phyloP scores from a whole-genome alignment of 2,113 vertebrate species.

The Actenoides hombroni region DNA sequence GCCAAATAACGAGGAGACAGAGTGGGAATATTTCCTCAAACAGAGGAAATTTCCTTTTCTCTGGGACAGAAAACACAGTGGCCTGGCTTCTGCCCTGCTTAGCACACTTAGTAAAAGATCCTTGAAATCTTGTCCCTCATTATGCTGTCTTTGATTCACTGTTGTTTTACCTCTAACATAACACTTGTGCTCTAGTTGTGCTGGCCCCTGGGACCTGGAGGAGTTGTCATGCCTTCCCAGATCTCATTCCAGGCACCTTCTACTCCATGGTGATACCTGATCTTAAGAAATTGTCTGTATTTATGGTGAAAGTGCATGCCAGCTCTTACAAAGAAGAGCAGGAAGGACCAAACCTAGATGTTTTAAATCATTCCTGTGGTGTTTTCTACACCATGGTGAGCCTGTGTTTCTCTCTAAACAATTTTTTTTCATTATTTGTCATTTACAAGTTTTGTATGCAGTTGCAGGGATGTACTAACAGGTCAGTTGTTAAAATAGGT shows the following conservation, averaged over 20 bases:
- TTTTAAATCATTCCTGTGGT: neutral
- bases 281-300: neutral
- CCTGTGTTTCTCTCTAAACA: neutral
- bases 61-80: neutral
- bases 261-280: neutral
- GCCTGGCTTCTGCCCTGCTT: neutral
- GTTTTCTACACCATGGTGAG: neutral
- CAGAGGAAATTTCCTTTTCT: neutral
- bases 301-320: neutral
- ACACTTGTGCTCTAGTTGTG: neutral
- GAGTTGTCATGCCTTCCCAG: neutral
- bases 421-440: neutral
- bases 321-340: neutral
- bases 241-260: neutral
- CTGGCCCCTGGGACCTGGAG: neutral
- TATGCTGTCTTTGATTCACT: neutral
- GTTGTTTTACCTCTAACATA: neutral
- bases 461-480: neutral
- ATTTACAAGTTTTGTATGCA: neutral
- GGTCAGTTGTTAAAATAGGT: slow-evolving; percentile 25
- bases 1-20: neutral
- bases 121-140: neutral
- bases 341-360: neutral
- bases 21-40: neutral
- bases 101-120: neutral